Conservation (phyloP, 1,140 invertebrate genomes). For the Bombus soroeensis region DNA sequence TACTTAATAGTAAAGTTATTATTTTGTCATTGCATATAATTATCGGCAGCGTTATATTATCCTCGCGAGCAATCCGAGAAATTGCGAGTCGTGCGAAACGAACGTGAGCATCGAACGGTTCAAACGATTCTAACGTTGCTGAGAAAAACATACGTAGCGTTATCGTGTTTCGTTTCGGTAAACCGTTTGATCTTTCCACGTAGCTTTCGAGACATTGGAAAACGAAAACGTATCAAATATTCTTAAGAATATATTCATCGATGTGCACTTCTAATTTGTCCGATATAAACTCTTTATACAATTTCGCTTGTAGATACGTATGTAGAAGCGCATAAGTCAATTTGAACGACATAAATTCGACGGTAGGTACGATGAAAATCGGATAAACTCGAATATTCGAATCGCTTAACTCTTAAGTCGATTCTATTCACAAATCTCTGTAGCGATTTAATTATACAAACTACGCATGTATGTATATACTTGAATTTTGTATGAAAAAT, state of each 20-base stretch:
- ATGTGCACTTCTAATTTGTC: neutral
- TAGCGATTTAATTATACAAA: neutral
- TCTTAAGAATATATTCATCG: neutral
- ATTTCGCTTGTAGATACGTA: constrained; percentile 13
- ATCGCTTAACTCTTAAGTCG: neutral
- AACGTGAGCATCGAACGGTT: constrained; percentile 20
- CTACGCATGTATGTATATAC: neutral
- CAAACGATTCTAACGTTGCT: neutral
- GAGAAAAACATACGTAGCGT: neutral
- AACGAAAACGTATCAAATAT: neutral
- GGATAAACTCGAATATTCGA: constrained; percentile 12
- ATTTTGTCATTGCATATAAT: constrained; percentile 47
- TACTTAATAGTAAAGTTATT: constrained; percentile 56
- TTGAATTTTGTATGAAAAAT: neutral
- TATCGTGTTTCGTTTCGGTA: constrained; percentile 6
- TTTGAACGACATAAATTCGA: neutral
- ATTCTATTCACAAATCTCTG: neutral
- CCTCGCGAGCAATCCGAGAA: constrained; percentile 15
- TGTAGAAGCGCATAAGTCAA: neutral
- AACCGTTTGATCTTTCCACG: neutral
- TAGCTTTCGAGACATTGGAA: neutral
- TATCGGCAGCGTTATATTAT: constrained; percentile 49
- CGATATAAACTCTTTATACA: neutral
- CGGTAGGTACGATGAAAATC: neutral
- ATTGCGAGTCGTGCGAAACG: neutral